Conservation (phyloP, 2,113 vertebrate genomes). For the Micronisus gabar region DNA sequence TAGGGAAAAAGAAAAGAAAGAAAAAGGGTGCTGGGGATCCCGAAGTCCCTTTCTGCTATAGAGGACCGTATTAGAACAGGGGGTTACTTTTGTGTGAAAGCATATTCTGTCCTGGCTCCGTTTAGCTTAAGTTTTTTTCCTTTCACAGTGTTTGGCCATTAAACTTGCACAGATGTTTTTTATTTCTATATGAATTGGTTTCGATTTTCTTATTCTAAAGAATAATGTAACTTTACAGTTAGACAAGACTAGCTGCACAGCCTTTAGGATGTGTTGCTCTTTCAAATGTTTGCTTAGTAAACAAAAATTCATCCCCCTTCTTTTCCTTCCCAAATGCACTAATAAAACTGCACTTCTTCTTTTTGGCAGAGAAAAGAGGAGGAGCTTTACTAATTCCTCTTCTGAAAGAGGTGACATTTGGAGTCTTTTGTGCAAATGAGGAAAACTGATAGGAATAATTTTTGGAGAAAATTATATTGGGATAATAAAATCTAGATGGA, state of each 20-base stretch:
- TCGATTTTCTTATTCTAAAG: constrained; percentile 56
- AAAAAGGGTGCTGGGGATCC: not conserved
- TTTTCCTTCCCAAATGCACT: not conserved
- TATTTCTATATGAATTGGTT: constrained; percentile 60
- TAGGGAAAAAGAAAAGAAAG: not conserved
- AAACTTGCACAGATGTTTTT: constrained; percentile 66
- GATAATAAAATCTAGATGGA: not conserved
- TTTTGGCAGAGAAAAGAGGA: not conserved
- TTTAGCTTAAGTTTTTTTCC: constrained; percentile 1
- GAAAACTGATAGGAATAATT: not conserved
- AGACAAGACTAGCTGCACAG: constrained; percentile 50
- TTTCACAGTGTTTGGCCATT: constrained; percentile 46
- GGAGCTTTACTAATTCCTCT: not conserved
- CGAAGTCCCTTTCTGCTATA: not conserved
- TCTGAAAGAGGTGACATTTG: not conserved
- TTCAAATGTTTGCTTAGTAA: constrained; percentile 55
- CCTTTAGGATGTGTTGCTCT: constrained; percentile 52
- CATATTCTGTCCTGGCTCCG: constrained; percentile 10
- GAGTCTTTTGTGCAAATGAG: not conserved
- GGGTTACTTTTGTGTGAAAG: constrained; percentile 36
- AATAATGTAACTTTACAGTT: constrained; percentile 47
- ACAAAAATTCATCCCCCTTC: not conserved
- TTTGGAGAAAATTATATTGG: not conserved
- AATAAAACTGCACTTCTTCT: not conserved
- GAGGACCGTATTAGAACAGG: not conserved